Evolutionary conservation across 2,888 invertebrate species (phyloP).

Genomic region (Hydriomena furcata): DNA sequence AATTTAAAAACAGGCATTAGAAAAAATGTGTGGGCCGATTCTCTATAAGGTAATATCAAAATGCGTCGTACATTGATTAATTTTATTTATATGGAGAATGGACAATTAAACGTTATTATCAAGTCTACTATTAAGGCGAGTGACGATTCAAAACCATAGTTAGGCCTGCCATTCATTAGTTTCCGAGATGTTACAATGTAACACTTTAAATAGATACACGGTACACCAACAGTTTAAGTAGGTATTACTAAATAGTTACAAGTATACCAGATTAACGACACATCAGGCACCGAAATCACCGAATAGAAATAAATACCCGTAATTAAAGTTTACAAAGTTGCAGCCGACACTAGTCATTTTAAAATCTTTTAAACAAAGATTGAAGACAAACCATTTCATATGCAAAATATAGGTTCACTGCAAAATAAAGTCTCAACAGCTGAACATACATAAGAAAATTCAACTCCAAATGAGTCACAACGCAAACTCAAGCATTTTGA

Average conservation of each 20-base stretch:
- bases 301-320: too few relatives aligned
- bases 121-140: constrained; percentile 27
- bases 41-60: constrained; percentile 28
- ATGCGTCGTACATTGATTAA: constrained; percentile 27
- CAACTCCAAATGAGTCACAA: constrained; percentile 13
- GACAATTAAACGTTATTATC: constrained; percentile 32
- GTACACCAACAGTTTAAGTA: too few relatives aligned
- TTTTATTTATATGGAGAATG: constrained; percentile 30
- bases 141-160: constrained; percentile 24
- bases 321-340: too few relatives aligned
- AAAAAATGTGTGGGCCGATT: constrained; percentile 29
- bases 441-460: constrained; percentile 13
- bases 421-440: constrained; percentile 11
- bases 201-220: too few relatives aligned
- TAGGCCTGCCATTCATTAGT: constrained; percentile 44
- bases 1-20: constrained; percentile 18
- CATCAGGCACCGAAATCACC: too few relatives aligned
- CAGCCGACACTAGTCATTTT: too few relatives aligned
- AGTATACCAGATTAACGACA: too few relatives aligned
- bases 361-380: not conserved
- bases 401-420: not conserved
- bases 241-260: too few relatives aligned
- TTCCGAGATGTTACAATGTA: constrained; percentile 31
- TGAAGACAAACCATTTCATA: not conserved
- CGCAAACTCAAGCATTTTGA: constrained; percentile 17